Conservation (phyloP, 2,888 invertebrate genomes). For the Apodemia zela region DNA sequence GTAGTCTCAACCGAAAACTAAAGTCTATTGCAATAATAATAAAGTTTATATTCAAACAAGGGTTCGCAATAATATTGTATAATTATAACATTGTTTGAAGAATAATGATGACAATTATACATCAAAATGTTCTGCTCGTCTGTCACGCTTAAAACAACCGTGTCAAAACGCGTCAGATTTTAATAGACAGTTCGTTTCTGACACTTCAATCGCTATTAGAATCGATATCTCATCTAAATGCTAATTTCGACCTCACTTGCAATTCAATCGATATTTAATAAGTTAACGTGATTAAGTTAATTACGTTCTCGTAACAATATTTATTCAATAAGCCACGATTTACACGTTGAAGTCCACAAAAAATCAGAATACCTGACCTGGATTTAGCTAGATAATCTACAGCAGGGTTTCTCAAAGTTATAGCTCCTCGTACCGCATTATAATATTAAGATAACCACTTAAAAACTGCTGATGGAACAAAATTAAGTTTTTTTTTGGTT, state of each 20-base stretch:
- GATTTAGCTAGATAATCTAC: not conserved
- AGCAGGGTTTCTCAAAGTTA: not conserved
- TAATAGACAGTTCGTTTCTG: constrained; percentile 8
- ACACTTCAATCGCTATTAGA: constrained; percentile 8
- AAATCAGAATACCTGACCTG: not conserved
- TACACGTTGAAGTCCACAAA: not conserved
- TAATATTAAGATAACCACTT: too few species aligned
- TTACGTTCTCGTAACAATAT: constrained; percentile 61
- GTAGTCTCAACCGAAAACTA: too few species aligned
- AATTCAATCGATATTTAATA: constrained; percentile 51
- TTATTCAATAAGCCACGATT: constrained; percentile 25
- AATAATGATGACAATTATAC: not conserved
- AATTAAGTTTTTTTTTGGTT: too few species aligned
- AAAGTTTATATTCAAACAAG: too few species aligned
- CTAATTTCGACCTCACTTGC: constrained; percentile 58
- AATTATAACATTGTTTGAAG: not conserved
- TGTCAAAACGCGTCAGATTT: constrained; percentile 8
- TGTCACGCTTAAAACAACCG: not conserved
- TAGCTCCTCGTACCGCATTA: too few species aligned
- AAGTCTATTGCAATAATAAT: too few species aligned
- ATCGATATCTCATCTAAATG: constrained; percentile 24
- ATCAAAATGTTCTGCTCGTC: not conserved
- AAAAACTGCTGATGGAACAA: too few species aligned
- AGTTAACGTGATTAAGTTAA: constrained; percentile 69
- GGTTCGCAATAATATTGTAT: too few species aligned